phyloP scores from a whole-genome alignment of 2,797 vertebrate species.

The Toxotes lorentzi region DNA sequence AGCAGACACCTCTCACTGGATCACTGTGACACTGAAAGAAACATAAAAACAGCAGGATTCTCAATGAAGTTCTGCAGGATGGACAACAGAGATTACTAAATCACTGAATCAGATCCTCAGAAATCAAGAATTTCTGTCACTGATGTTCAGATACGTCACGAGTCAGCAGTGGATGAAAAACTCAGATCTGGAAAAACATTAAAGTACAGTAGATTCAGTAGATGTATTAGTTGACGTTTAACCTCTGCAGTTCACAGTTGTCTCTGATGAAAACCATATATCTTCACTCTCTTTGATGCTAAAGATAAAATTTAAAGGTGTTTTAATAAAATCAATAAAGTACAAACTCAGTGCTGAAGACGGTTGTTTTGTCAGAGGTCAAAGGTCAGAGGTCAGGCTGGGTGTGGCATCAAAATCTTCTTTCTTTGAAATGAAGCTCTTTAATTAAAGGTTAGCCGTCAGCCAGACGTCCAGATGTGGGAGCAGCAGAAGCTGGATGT shows the following conservation, averaged over 20 bases:
- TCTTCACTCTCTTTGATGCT: neutral
- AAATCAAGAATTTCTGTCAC: neutral
- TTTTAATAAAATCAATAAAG: neutral
- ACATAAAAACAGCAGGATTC: neutral
- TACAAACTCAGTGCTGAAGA: no score
- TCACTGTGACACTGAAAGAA: neutral
- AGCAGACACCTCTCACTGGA: neutral
- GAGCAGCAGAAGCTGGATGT: slow-evolving; percentile 39
- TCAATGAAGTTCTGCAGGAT: neutral
- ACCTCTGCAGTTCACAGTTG: no score
- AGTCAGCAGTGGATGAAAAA: neutral
- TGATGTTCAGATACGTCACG: neutral
- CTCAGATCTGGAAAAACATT: neutral
- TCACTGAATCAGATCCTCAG: neutral
- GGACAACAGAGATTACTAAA: neutral
- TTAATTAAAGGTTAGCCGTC: slow-evolving; percentile 47
- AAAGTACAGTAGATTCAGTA: no score
- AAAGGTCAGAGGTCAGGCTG: slow-evolving; percentile 19
- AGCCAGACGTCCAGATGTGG: slow-evolving; percentile 44
- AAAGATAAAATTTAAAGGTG: neutral
- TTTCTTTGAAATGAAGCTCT: slow-evolving; percentile 28
- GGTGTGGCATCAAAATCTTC: neutral
- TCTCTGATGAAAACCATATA: neutral
- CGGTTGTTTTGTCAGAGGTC: neutral
- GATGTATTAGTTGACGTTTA: neutral